Evolutionary conservation across 2,888 invertebrate genomes (phyloP).

Genomic region (Yponomeuta plumbellus): DNA sequence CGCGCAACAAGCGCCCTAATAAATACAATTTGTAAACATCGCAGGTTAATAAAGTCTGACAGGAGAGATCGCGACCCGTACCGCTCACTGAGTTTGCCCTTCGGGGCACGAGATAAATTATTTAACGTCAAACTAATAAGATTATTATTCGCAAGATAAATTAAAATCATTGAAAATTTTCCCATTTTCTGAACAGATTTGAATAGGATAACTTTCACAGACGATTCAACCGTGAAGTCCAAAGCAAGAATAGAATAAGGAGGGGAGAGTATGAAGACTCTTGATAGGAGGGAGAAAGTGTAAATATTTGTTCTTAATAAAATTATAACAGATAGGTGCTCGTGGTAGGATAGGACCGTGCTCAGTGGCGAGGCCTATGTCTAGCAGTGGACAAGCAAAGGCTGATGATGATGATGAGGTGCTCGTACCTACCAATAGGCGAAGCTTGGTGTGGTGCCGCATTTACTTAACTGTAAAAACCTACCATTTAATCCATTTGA

Average conservation of each 20-base stretch:
- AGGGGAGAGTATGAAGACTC: not conserved
- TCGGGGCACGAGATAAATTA: not conserved
- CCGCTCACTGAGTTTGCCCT: not conserved
- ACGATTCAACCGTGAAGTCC: not conserved
- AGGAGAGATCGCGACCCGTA: conserved; percentile 1
- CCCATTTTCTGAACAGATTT: not conserved
- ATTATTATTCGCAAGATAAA: not conserved
- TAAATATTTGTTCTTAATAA: conserved; percentile 60
- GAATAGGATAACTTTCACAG: not conserved
- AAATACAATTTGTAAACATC: conserved; percentile 19
- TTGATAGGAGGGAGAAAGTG: conserved; percentile 27
- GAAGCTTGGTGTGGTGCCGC: not conserved
- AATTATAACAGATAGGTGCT: conserved; percentile 48
- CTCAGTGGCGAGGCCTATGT: too few relatives aligned
- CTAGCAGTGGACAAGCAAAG: too few relatives aligned
- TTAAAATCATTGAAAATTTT: not conserved
- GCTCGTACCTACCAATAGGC: conserved; percentile 35
- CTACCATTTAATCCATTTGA: too few relatives aligned
- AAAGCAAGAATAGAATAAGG: not conserved
- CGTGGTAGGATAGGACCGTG: too few relatives aligned
- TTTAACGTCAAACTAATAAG: not conserved
- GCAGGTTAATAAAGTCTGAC: conserved; percentile 19
- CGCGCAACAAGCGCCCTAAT: conserved; percentile 12
- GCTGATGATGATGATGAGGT: too few relatives aligned
- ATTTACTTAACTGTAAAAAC: not conserved